Evolutionary conservation across 2,888 invertebrate species (phyloP), one percentile per base, ranked within the genome.

Genomic region (Chelonus formosanus): DNA sequence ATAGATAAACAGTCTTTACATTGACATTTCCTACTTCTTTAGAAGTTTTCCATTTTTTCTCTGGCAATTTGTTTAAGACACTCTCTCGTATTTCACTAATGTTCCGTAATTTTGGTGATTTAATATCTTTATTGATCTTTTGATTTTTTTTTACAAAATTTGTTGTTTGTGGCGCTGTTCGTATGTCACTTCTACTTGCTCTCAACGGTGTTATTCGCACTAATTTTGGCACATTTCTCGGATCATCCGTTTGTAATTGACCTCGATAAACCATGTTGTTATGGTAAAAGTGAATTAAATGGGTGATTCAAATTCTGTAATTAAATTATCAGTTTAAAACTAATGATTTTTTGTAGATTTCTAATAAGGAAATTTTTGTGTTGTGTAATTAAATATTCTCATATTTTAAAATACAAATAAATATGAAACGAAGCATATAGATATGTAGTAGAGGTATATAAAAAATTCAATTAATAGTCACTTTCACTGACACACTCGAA

Each of bases 231-330:
- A 76, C 78, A 68, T 82, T 80, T 57, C 77, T 73, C 1, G 80
- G 76, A 65, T 81, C 80, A 65, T 80, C 81, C n/a, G 79, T 80
- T 65, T 81, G 80, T 61, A 80, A 70, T 65, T 76, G 79, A 47
- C 79, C 79, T 63, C 80, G 75, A 71, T 81, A 79, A 8, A 82
- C 82, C 82, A 82, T 82, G 56, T 70, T 75, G 35, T 20, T 20
- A 20, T 20, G 20, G 20, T 20, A 20, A 20, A 20, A 20, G 20
- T 20, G 20, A 20, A 20, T 20, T 20, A 20, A 20, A 20, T 20
- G 20, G 20, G 20, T 2, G 20, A 20, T 20, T 20, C 2, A 20
- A 20, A 20, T 20, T 20, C 20, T 20, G 20, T 20, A 20, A 20
- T 20, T 20, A 20, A 20, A 20, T 20, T 20, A 20, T 20, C 20